Conservation (phyloP, 2,113 vertebrate species). For the Fregata magnificens region DNA sequence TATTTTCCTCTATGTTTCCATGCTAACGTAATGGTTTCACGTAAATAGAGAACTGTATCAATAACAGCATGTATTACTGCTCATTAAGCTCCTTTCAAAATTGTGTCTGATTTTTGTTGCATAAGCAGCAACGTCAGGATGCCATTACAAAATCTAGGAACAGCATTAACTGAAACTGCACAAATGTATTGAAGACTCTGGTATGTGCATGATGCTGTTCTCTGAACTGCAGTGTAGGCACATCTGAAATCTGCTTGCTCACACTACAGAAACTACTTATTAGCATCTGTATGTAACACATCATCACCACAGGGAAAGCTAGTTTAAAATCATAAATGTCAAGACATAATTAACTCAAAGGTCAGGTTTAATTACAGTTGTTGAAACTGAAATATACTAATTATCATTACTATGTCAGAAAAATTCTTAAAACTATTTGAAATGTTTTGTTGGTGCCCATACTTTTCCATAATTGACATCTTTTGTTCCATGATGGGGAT, state of each 20-base stretch:
- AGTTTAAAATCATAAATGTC: conserved; percentile 80
- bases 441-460: conserved; percentile 60
- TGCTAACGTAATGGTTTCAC: background rate
- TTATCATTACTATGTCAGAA: conserved; percentile 69
- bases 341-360: conserved; percentile 82
- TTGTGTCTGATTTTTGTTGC: background rate
- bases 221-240: conserved; percentile 28
- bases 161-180: background rate
- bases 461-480: conserved; percentile 40
- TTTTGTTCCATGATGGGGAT: conserved; percentile 34
- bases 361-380: conserved; percentile 83
- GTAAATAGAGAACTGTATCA: background rate
- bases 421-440: conserved; percentile 68
- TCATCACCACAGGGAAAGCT: conserved; percentile 70
- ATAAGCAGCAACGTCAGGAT: conserved; percentile 1
- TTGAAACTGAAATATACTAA: conserved; percentile 78
- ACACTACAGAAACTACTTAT: conserved; percentile 64
- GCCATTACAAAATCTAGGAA: background rate
- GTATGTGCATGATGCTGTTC: background rate
- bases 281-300: conserved; percentile 65
- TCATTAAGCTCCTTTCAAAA: conserved; percentile 27
- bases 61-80: background rate
- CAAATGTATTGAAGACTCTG: background rate
- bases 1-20: background rate
- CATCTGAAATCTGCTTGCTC: conserved; percentile 61